Evolutionary conservation across 2,888 invertebrate species (phyloP).

Genomic region (Drosophila meridiana): DNA sequence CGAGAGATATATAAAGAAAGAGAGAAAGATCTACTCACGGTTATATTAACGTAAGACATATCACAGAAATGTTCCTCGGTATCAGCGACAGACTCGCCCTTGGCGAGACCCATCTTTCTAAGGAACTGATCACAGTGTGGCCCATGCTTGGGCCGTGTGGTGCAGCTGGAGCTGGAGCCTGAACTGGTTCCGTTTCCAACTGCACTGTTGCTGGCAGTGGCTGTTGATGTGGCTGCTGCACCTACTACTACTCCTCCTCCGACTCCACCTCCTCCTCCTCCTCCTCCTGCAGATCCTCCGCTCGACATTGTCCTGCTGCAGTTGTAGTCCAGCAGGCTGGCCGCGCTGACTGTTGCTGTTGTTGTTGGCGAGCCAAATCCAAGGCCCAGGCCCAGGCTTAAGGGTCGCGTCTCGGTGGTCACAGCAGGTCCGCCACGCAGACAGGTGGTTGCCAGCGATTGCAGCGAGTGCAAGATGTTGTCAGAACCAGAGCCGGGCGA

Average conservation of each 20-base stretch:
- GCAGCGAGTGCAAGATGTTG: slow-evolving; percentile 82
- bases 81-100: slow-evolving; percentile 81
- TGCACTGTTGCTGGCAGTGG: slow-evolving; percentile 47
- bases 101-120: slow-evolving; percentile 84
- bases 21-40: slow-evolving; percentile 72
- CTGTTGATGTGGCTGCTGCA: slow-evolving; percentile 44
- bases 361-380: slow-evolving; percentile 24
- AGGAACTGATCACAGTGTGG: slow-evolving; percentile 86
- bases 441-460: slow-evolving; percentile 84
- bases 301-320: slow-evolving; percentile 22
- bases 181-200: slow-evolving; percentile 16
- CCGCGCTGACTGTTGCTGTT: slow-evolving; percentile 31
- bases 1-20: neutral
- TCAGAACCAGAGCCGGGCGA: slow-evolving; percentile 69
- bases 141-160: slow-evolving; percentile 83
- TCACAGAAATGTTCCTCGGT: slow-evolving; percentile 85
- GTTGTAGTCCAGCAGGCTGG: slow-evolving; percentile 47
- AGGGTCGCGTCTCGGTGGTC: slow-evolving; percentile 48
- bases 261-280: slow-evolving; percentile 1
- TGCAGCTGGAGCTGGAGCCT: slow-evolving; percentile 46
- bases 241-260: slow-evolving; percentile 13
- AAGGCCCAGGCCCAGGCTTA: slow-evolving; percentile 44
- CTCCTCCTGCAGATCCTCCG: slow-evolving; percentile 7
- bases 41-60: slow-evolving; percentile 85
- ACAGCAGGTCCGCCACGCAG: slow-evolving; percentile 69